phyloP scores from a whole-genome alignment of 2,888 invertebrate genomes.

The Palloptera scutellata region DNA sequence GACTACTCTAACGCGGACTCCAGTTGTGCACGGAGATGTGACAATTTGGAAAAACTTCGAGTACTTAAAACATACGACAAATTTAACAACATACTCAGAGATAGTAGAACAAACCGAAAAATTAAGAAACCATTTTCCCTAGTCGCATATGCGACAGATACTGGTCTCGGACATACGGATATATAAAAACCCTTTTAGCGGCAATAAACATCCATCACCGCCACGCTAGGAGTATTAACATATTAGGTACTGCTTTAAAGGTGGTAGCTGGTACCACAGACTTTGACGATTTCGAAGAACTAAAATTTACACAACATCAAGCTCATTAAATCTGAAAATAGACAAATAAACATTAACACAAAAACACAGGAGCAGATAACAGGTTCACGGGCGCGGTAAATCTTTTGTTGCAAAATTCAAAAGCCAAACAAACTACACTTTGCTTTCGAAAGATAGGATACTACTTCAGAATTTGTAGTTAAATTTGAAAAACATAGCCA shows the following conservation, averaged over 20 bases:
- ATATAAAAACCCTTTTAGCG: conserved; percentile 8
- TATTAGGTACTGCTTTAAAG: conserved; percentile 31
- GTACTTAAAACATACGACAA: too few species aligned
- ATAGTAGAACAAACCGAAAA: conserved; percentile 22
- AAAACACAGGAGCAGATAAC: conserved; percentile 24
- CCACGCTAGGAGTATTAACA: too few species aligned
- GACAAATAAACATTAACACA: conserved; percentile 20
- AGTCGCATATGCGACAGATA: conserved; percentile 21
- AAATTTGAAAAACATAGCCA: conserved; percentile 23
- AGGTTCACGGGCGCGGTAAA: neutral
- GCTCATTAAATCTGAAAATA: conserved; percentile 21
- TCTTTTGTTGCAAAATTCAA: neutral
- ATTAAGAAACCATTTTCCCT: conserved; percentile 15
- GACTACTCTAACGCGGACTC: too few species aligned
- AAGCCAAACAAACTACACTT: neutral
- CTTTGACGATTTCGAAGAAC: conserved; percentile 22
- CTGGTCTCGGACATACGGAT: conserved; percentile 21
- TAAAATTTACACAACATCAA: neutral
- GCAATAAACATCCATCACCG: conserved; percentile 18
- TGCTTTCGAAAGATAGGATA: neutral
- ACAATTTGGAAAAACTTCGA: too few species aligned
- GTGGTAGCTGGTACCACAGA: conserved; percentile 23
- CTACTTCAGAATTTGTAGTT: conserved; percentile 1
- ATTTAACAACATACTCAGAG: neutral
- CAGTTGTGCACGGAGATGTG: conserved; percentile 22